Evolutionary conservation across 2,888 invertebrate genomes (phyloP).

Genomic region (Quadroppia sp.): DNA sequence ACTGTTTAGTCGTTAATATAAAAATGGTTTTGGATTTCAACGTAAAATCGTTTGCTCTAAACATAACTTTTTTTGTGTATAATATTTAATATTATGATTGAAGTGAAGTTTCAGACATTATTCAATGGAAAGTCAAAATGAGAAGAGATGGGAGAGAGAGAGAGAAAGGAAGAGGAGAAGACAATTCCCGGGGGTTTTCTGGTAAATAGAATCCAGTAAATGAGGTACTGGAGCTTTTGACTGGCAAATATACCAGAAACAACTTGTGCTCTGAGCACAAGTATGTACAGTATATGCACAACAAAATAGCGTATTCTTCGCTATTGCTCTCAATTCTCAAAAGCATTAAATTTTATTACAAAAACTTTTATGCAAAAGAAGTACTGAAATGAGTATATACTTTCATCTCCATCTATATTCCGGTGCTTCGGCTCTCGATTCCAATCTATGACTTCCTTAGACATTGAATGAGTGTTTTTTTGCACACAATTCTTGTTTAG

Average conservation of each 20-base stretch:
- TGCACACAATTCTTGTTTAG: too few species aligned
- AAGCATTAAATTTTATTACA: constrained; percentile 24
- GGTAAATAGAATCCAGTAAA: constrained; percentile 11
- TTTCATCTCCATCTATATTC: background rate
- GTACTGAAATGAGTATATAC: background rate
- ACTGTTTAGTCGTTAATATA: background rate
- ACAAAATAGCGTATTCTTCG: background rate
- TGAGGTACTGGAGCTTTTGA: constrained; percentile 8
- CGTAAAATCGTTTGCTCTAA: background rate
- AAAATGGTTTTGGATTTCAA: background rate
- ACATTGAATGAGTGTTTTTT: too few species aligned
- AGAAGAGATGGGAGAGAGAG: background rate
- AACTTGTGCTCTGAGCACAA: background rate
- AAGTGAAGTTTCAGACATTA: background rate
- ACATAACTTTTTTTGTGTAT: background rate
- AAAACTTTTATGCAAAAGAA: constrained; percentile 19
- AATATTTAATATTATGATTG: constrained; percentile 28
- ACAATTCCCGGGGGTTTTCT: background rate
- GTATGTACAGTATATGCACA: background rate
- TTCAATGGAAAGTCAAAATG: constrained; percentile 13
- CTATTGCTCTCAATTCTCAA: background rate
- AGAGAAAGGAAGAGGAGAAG: background rate
- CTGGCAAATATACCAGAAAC: background rate
- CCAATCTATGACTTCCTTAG: background rate
- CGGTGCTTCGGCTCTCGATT: background rate